A percentile compares a stretch with the other conserved stretches of the same genome.
Evolutionary conservation across 2,113 vertebrate genomes (phyloP).

Genomic region (human): DNA sequence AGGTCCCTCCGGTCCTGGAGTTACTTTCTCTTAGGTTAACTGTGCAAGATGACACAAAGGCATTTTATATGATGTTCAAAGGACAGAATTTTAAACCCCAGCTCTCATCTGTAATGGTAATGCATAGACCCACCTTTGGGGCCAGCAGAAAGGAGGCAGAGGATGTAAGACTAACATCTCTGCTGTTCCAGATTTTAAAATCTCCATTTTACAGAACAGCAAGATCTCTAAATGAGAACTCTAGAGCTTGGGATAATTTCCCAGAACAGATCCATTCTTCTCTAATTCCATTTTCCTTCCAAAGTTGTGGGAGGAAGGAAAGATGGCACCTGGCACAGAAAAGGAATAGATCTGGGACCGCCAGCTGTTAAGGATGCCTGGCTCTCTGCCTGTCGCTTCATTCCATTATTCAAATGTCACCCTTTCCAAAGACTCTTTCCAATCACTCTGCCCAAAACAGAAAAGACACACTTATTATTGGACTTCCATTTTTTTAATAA

Average conservation of each 20-base stretch:
- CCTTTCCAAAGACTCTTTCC: not conserved
- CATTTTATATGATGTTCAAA: not conserved
- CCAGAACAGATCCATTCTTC: not conserved
- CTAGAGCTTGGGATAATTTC: not conserved
- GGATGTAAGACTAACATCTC: not conserved
- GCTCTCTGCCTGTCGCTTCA: not conserved
- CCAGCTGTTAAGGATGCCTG: not conserved
- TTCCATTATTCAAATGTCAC: not conserved
- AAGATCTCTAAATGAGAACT: not conserved
- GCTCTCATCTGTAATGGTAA: rapidly evolving
- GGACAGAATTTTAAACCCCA: not conserved
- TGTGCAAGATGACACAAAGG: not conserved
- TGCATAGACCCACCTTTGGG: rapidly evolving
- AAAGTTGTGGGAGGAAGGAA: not conserved
- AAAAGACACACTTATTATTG: not conserved
- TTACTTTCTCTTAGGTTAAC: not conserved
- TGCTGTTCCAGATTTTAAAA: not conserved
- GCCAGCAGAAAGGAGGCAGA: not conserved
- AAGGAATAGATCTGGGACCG: not conserved
- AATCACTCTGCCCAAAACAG: not conserved
- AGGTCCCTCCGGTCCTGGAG: not conserved
- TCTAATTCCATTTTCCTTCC: not conserved
- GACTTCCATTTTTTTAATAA: not conserved
- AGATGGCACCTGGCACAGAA: not conserved
- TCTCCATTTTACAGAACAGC: not conserved